Conservation (phyloP, 2,113 vertebrate genomes). For the Oxyura jamaicensis region DNA sequence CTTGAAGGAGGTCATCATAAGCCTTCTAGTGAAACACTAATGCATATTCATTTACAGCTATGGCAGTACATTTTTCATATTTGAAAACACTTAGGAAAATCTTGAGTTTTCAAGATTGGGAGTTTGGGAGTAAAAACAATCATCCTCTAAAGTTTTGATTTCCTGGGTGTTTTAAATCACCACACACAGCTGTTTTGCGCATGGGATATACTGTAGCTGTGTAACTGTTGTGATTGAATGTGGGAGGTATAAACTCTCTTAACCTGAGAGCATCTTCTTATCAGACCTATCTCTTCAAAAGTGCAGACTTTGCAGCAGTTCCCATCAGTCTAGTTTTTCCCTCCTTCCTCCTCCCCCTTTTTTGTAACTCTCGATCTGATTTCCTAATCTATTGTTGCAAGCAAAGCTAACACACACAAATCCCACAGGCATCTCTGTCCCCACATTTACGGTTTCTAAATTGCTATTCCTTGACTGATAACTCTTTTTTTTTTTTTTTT, state of each 20-base stretch:
- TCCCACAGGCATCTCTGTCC: neutral
- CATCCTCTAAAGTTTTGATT: neutral
- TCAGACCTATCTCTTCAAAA: neutral
- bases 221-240: neutral
- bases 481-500: neutral
- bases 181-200: neutral
- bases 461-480: neutral
- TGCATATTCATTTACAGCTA: neutral
- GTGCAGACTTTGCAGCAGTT: neutral
- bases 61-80: neutral
- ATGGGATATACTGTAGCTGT: neutral
- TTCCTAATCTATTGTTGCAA: slow-evolving; percentile 2
- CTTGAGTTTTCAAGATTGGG: neutral
- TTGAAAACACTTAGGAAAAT: neutral
- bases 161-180: neutral
- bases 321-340: neutral
- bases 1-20: neutral
- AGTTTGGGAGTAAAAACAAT: neutral
- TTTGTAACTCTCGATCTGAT: neutral
- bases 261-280: neutral
- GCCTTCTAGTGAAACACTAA: neutral
- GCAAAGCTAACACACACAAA: neutral
- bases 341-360: neutral
- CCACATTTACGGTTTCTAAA: neutral
- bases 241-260: neutral